Percentiles rank a stretch among this genome's conserved stretches.
Evolutionary conservation across 2,797 vertebrate species (phyloP).

Genomic region (Lophura swinhoii): DNA sequence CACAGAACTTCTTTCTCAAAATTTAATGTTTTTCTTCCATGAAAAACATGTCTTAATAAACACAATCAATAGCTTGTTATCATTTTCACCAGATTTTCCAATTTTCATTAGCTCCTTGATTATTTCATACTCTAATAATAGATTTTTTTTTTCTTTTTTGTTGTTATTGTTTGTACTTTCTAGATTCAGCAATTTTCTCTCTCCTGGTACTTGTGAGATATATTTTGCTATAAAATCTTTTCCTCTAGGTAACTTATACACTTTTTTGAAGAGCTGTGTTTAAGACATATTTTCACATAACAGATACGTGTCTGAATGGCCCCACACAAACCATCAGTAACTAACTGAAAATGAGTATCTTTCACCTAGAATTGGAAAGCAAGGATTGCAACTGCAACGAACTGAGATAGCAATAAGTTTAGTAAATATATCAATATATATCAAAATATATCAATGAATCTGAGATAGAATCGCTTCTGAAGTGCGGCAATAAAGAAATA

Average conservation of each 20-base stretch:
- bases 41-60: background rate
- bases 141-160: background rate
- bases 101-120: background rate
- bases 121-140: background rate
- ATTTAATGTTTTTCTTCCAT: background rate
- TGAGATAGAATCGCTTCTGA: conserved; percentile 27
- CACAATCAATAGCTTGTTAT: background rate
- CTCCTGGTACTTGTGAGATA: background rate
- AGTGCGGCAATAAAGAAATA: background rate
- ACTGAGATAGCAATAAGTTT: background rate
- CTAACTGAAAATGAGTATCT: background rate
- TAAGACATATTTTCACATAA: background rate
- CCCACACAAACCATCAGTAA: background rate
- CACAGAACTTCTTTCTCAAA: background rate
- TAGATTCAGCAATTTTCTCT: background rate
- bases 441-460: conserved; percentile 11
- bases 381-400: conserved; percentile 16
- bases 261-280: background rate
- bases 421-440: background rate
- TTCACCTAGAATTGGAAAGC: background rate
- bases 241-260: background rate
- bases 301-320: background rate
- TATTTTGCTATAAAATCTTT: background rate
- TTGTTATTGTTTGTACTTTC: background rate
- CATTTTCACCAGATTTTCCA: background rate